Base-by-base conservation (phyloP, 2,797 vertebrate genomes). In the Telmatherina bonti region DNA sequence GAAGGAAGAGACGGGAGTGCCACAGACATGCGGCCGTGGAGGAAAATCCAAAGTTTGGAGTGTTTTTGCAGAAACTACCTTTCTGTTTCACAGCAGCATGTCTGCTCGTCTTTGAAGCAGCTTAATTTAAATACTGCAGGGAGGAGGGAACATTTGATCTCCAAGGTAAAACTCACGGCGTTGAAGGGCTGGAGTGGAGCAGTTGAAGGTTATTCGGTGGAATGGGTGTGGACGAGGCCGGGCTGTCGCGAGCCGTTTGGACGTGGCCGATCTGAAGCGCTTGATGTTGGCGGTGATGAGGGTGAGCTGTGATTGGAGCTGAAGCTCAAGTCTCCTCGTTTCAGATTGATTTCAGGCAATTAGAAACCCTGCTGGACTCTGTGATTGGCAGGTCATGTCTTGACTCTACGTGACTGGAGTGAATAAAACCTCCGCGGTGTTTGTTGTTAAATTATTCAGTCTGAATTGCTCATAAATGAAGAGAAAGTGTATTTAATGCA, bases 151-250 rank as follows among this genome's bases (percentile, higher is more conserved):
- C 82, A 79, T 90, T 90, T 88, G 89, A 92, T 88, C 79, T 89
- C 83, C 66, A 75, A 88, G 87, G 86, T 91, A 80, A 85, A 88
- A 68, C 51, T 58, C 10, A 70, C 31, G 0, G 62, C 36, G 54
- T 73, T 78, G 85, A 82, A 74, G 79, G 77, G 77, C 73, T 41
- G 78, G 27, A 55, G 45, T 29, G 82, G 68, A 72, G 52, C 54
- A 77, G 78, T 72, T 91, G 89, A 91, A 86, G 89, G 81, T 89
- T 87, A 91, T 92, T 83, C 52, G 87, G 85, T 70, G 2, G 60
- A 91, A 88, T 83, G 85, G 84, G 71, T 20, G 79, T n/a, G 69
- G 81, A 73, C 68, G 84, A 83, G 79, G 84, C 80, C 30, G 31
- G 62, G 80, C 85, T 86, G 90, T 90, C 89, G 66, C 70, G 0